Evolutionary conservation across 92 coral and sea anemone species (phyloP), one percentile per base, ranked within the genome.

Genomic region (Paramuricea clavata): DNA sequence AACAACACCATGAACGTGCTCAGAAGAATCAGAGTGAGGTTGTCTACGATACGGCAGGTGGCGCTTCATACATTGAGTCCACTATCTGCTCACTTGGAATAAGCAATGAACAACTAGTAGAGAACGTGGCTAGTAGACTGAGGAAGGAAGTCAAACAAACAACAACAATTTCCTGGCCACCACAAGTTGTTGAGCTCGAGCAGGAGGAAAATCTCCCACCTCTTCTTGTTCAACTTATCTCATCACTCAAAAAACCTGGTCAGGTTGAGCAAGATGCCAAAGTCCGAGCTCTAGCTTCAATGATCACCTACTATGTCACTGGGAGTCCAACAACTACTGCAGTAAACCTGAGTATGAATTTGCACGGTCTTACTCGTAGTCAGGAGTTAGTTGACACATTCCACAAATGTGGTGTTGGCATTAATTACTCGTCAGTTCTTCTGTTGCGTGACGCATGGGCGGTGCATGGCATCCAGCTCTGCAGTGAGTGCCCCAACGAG

Each of bases 131-230:
- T 3, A 44, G n/a, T 13, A 72, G 77, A 33, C 77, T 71, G 32
- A 33, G 50, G 23, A 71, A 36, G 1, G 77, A 71, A 19, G 31
- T 71, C 15, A 71, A 33, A 71, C 22, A 71, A 25, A 72, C 78
- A 27, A 22, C 78, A 41, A 42, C 44, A 72, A 19, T 72, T 42
- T 42, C 56, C 7, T 72, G 78, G 78, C 78, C 78, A 16, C 78
- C 78, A 41, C 78, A 72, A 72, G 50, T 72, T 72, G 54, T 54
- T 72, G 78, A 72, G 12, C 28, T 72, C 35, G 52, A 72, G 78
- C 28, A 72, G 36, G 34, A 36, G 31, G 72, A 65, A 26, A 21
- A 47, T 10, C 68, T 60, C 32, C 68, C 68, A 0, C 68, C 68
- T 60, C 68, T 60, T 21, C 12, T 60, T 27, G 15, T 15, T 15